A percentile compares a stretch with the other conserved stretches of the same genome.
phyloP scores from a whole-genome alignment of 1,140 invertebrate genomes.

The Microplitis mediator region DNA sequence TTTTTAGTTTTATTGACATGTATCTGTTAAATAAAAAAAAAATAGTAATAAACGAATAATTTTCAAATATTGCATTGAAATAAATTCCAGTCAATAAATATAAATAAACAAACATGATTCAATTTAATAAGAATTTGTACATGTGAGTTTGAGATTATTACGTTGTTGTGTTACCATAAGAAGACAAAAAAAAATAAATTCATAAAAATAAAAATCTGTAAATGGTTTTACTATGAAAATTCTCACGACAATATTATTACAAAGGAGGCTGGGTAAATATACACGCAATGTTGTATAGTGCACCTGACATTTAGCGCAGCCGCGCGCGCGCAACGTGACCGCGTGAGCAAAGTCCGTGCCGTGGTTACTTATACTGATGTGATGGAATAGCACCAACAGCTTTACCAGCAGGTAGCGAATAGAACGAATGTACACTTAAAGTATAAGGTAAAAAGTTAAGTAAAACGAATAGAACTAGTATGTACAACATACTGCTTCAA shows the following conservation, averaged over 20 bases:
- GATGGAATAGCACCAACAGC: too few relatives aligned
- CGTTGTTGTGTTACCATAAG: background rate
- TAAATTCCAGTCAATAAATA: too few relatives aligned
- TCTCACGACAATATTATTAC: constrained; percentile 37
- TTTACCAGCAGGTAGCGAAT: constrained; percentile 10
- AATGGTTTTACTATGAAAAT: constrained; percentile 12
- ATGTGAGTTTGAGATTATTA: background rate
- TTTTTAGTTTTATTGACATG: too few relatives aligned
- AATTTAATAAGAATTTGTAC: too few relatives aligned
- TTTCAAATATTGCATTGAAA: too few relatives aligned
- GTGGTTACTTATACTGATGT: constrained; percentile 23
- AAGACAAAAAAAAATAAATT: background rate
- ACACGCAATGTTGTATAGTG: constrained; percentile 50
- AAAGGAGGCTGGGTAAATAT: constrained; percentile 31
- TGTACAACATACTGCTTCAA: constrained; percentile 17
- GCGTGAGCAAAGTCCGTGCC: constrained; percentile 29
- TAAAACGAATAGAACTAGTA: constrained; percentile 26
- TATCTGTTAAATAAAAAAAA: background rate
- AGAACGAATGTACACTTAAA: too few relatives aligned
- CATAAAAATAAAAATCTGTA: background rate
- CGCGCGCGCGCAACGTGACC: constrained; percentile 22
- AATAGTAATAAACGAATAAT: background rate
- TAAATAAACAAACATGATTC: background rate
- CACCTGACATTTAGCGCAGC: constrained; percentile 36
- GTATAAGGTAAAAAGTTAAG: background rate